Percentiles rank a stretch among this genome's conserved stretches.
Conservation (phyloP, 2,797 vertebrate species). For the Micropoecilia bifurca region DNA sequence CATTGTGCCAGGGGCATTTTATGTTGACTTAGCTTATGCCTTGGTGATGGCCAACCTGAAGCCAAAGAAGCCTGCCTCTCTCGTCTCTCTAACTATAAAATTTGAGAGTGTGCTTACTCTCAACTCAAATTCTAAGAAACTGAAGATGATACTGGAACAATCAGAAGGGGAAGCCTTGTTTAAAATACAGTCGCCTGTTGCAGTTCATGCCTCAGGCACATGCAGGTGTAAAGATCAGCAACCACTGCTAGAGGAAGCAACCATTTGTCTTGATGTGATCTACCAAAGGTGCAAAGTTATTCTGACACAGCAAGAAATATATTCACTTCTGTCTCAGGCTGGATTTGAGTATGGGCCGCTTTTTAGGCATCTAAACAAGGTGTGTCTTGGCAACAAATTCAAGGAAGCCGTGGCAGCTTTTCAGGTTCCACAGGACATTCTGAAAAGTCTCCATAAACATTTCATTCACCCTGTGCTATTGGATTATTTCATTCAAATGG, state of each 20-base stretch:
- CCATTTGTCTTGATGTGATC: constrained; percentile 74
- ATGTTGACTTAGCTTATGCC: constrained; percentile 85
- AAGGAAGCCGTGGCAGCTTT: constrained; percentile 85
- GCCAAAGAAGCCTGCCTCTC: constrained; percentile 76
- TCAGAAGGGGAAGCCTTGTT: constrained; percentile 69
- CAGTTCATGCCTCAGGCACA: constrained; percentile 82
- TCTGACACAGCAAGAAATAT: constrained; percentile 76
- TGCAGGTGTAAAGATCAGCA: constrained; percentile 52
- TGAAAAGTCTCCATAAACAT: constrained; percentile 80
- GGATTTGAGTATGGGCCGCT: constrained; percentile 87
- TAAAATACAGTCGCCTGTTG: constrained; percentile 78
- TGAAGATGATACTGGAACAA: constrained; percentile 78
- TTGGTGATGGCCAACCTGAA: constrained; percentile 76
- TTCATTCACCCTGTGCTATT: constrained; percentile 87
- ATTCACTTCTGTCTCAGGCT: constrained; percentile 75
- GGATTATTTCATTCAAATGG: constrained; percentile 90
- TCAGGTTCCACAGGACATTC: constrained; percentile 74
- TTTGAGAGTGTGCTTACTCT: constrained; percentile 84
- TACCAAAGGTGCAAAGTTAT: constrained; percentile 78
- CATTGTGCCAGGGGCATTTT: constrained; percentile 86
- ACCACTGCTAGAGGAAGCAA: constrained; percentile 74
- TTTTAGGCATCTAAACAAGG: constrained; percentile 82
- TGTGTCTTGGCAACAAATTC: constrained; percentile 82
- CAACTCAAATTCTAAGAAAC: constrained; percentile 65
- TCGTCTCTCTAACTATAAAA: constrained; percentile 76